Evolutionary conservation across 2,888 invertebrate species (phyloP).

Genomic region (Panopea generosa): DNA sequence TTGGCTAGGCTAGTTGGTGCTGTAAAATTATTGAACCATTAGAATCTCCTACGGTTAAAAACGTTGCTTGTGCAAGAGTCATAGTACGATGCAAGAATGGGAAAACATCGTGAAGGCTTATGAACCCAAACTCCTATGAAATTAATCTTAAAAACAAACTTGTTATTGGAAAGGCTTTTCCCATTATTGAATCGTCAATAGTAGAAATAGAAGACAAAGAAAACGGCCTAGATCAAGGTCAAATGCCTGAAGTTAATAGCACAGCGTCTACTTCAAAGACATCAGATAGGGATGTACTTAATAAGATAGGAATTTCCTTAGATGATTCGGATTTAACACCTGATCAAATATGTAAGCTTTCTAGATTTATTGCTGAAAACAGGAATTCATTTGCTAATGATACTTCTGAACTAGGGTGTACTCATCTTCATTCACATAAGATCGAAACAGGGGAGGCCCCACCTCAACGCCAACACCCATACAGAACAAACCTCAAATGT

Average conservation of each 20-base stretch:
- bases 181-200: conserved; percentile 23
- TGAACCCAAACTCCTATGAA: conserved; percentile 25
- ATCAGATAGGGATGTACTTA: neutral
- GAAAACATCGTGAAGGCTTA: conserved; percentile 20
- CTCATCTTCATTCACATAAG: conserved; percentile 32
- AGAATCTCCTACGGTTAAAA: neutral
- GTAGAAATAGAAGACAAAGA: conserved; percentile 4
- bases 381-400: conserved; percentile 44
- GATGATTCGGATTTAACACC: conserved; percentile 21
- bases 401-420: conserved; percentile 45
- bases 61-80: conserved; percentile 24
- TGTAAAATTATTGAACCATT: conserved; percentile 23
- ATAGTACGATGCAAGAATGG: conserved; percentile 21
- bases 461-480: conserved; percentile 45
- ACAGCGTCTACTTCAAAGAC: neutral
- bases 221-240: neutral
- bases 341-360: conserved; percentile 23
- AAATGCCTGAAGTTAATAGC: neutral
- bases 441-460: conserved; percentile 50
- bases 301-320: conserved; percentile 28
- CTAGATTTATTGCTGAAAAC: conserved; percentile 35
- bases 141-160: neutral
- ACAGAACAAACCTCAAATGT: conserved; percentile 24
- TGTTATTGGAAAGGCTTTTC: conserved; percentile 31
- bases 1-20: conserved; percentile 17